phyloP scores from a whole-genome alignment of 2,888 invertebrate genomes.

The Apomyelois bistriatella region DNA sequence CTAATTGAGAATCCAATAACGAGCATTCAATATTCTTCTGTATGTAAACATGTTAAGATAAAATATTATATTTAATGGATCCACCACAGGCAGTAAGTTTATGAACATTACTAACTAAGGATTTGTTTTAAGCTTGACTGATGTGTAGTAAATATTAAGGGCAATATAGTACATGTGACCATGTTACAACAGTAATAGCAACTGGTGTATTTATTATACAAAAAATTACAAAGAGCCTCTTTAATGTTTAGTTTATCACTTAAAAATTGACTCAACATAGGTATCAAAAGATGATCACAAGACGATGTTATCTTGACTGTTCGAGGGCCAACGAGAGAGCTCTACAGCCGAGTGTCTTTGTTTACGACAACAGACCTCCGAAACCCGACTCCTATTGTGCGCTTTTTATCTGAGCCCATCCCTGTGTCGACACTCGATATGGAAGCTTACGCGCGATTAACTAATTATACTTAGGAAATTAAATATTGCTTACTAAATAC shows the following conservation, averaged over 20 bases:
- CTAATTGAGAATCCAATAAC: neutral
- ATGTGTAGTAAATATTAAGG: no score
- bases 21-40: neutral
- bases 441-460: neutral
- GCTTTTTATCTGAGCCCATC: neutral
- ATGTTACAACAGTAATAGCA: no score
- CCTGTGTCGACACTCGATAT: constrained; percentile 4
- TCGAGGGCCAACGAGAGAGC: neutral
- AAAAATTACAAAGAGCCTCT: no score
- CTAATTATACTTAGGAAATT: constrained; percentile 5
- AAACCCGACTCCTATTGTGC: constrained; percentile 5
- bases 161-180: no score
- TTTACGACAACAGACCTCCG: constrained; percentile 2
- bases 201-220: no score
- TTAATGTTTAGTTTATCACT: no score
- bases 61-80: neutral
- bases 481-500: neutral
- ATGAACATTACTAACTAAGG: no score
- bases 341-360: constrained; percentile 3
- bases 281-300: neutral
- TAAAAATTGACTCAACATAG: neutral
- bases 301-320: neutral
- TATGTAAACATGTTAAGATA: neutral
- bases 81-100: no score
- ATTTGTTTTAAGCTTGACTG: no score